Evolutionary conservation across 2,797 vertebrate species (phyloP).

Genomic region (Sebastiscus albofasciatus): DNA sequence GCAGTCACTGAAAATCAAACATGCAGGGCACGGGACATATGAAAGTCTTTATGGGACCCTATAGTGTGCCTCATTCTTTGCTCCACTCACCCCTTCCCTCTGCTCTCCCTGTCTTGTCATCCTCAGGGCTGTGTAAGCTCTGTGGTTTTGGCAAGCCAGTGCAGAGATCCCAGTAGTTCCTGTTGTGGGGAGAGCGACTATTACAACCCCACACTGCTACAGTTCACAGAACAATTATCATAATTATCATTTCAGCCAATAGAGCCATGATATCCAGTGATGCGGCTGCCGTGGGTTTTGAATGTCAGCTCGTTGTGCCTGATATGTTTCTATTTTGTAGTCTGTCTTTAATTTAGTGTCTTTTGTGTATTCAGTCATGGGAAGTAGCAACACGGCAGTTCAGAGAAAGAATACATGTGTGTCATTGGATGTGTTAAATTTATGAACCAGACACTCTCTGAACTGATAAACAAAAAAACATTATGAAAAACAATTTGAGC

Average conservation of each 20-base stretch:
- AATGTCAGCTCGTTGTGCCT: slow-evolving; percentile 59
- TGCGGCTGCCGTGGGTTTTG: slow-evolving; percentile 55
- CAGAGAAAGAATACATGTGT: not conserved
- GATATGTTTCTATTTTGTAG: slow-evolving; percentile 53
- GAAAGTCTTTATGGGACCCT: slow-evolving; percentile 73
- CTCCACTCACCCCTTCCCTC: slow-evolving; percentile 39
- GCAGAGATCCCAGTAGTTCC: slow-evolving; percentile 73
- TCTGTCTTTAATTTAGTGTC: slow-evolving; percentile 59
- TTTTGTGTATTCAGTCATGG: slow-evolving; percentile 21
- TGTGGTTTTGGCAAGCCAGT: slow-evolving; percentile 77
- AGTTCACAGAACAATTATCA: slow-evolving; percentile 74
- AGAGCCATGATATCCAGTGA: slow-evolving; percentile 58
- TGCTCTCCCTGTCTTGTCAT: slow-evolving; percentile 56
- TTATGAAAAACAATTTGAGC: slow-evolving; percentile 84
- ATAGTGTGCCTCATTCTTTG: slow-evolving; percentile 53
- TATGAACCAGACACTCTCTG: slow-evolving; percentile 10
- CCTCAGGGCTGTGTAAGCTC: slow-evolving; percentile 61
- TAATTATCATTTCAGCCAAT: slow-evolving; percentile 76
- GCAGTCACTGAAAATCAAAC: slow-evolving; percentile 67
- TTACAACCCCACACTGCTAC: slow-evolving; percentile 57
- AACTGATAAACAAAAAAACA: slow-evolving; percentile 69
- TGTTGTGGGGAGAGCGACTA: slow-evolving; percentile 68
- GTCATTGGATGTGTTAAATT: slow-evolving; percentile 19
- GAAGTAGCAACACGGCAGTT: slow-evolving; percentile 4
- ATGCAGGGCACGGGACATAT: slow-evolving; percentile 64